Percentiles rank a stretch among this genome's conserved stretches.
These are phyloP conservation scores for Antheraea pernyi DNA, from an alignment of 1,140 invertebrate genomes.

Conservation along the genomic window DNA sequence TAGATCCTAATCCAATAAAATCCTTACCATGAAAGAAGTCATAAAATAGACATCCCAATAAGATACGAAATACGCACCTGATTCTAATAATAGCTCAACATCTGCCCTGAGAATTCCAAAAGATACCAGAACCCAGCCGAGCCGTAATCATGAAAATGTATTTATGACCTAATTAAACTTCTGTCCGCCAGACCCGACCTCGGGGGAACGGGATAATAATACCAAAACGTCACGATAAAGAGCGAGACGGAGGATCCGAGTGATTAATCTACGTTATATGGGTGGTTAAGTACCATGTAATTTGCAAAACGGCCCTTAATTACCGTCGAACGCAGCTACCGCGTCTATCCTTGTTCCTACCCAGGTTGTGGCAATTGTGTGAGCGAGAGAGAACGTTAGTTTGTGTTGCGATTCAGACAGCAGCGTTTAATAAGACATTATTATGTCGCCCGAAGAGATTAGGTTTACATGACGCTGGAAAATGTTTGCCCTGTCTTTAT, in stretches of 20 bases:
- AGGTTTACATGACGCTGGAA: slow-evolving; percentile 64
- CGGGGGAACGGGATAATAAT: slow-evolving; percentile 33
- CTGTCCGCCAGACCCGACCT: slow-evolving; percentile 45
- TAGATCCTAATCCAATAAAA: too few relatives aligned
- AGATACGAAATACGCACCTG: not conserved
- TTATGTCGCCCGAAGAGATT: slow-evolving; percentile 72
- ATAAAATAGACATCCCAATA: not conserved
- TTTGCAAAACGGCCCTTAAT: slow-evolving; percentile 81
- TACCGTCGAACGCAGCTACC: slow-evolving; percentile 74
- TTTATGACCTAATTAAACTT: slow-evolving; percentile 79
- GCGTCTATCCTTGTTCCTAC: slow-evolving; percentile 57
- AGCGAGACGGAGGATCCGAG: slow-evolving; percentile 44
- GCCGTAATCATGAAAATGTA: slow-evolving; percentile 75
- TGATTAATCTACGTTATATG: slow-evolving; percentile 81
- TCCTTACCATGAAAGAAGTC: too few relatives aligned
- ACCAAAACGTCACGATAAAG: slow-evolving; percentile 21
- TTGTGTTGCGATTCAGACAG: slow-evolving; percentile 55
- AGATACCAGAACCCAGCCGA: not conserved
- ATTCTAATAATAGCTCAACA: slow-evolving; percentile 37
- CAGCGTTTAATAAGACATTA: slow-evolving; percentile 75
- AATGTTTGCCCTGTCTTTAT: slow-evolving; percentile 74
- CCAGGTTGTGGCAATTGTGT: slow-evolving; percentile 16
- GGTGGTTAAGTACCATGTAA: slow-evolving; percentile 81
- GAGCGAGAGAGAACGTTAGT: slow-evolving; percentile 41
- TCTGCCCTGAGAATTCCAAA: slow-evolving; percentile 34